Base-by-base conservation (phyloP, 2,113 vertebrate species). In the Fukomys damarensis region DNA sequence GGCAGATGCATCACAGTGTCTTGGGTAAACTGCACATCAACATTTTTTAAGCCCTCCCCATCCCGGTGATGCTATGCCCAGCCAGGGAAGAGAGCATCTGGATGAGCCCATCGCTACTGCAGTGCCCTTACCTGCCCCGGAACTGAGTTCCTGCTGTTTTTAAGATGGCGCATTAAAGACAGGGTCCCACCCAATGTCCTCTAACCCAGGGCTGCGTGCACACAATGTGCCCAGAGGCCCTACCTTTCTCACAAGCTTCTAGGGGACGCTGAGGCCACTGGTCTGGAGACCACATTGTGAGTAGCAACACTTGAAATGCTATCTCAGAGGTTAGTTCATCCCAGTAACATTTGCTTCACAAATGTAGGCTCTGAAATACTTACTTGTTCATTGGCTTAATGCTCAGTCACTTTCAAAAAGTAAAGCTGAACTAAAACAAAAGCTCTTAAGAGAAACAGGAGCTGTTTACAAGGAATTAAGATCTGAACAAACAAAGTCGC, bases 121-220 rank as follows among this genome's bases (percentile, higher is more conserved):
- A 19, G 63, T 30, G 38, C 46, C 54, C 81, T 72, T 76, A 35
- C 63, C 14, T 7, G 84, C 86, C 89, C 65, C 58, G 93, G 77
- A 82, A 43, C 54, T 0, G 17, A 80, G 46, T 86, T 66, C 83
- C 77, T 54, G 52, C 1, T 5, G 52, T 81, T 84, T 41, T 91
- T 91, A 54, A 86, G 93, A 81, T 89, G 82, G 54, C 9, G 16
- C 61, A 59, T 65, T 38, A 66, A 49, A 79, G 82, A 79, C 52
- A 16, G 83, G 95, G 43, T 93, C 83, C 79, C 2, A 0, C 58
- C 41, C 52, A 56, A 41, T 41, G 65, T 84, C 86, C 82, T 59
- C 86, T 94, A 59, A 95, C 58, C 95, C 68, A 66, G 70, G 87
- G 58, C 66, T 65, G 96, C 84, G 28, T 28, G 11, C n/a, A 35